Base-by-base conservation (phyloP, 2,113 vertebrate species). In the Calonectris borealis region DNA sequence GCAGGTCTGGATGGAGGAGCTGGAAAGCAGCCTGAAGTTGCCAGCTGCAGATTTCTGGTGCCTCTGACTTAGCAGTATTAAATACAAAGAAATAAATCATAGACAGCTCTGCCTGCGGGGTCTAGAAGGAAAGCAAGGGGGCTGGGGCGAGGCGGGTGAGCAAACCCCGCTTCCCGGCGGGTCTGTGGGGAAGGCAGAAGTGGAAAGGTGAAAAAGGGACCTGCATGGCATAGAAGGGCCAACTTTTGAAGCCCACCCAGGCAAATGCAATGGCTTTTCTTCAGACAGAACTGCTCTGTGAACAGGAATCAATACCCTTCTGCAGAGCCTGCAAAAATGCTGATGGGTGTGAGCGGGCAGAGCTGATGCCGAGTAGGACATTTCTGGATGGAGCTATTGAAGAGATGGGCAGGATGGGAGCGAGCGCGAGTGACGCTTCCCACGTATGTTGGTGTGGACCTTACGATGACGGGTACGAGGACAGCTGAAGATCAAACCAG, bases 1-100 rank as follows among this genome's bases (percentile, higher is more conserved):
- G 92, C 94, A 95, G 83, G 36, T 72, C 90, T 90, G 85, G 42
- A 36, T 90, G 65, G 70, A 89, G 90, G 66, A 84, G 79, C 82
- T 96, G 86, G 92, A 96, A 95, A 94, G 94, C 70, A 94, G 92
- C 90, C 94, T 94, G 88, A 76, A 87, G 83, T 72, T 94, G 92
- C 95, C 95, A 94, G 95, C 94, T 96, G 90, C 88, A 79, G 85
- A 48, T 92, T 96, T 86, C 70, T 88, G 75, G 31, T 96, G 88
- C 79, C 58, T 97, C 26, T 95, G 62, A 92, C 70, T 93, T 92
- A 71, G 82, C 85, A 87, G 70, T 27, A 76, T 64, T 86, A 82
- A 83, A 94, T 27, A 72, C 8, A 61, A 87, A 44, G 65, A 83
- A 78, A 69, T 90, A 90, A 93, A 92, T 93, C 25, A 8, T 13